Percentiles rank a stretch among this genome's conserved stretches.
phyloP scores from a whole-genome alignment of 2,797 vertebrate species.

The Chelon auratus region DNA sequence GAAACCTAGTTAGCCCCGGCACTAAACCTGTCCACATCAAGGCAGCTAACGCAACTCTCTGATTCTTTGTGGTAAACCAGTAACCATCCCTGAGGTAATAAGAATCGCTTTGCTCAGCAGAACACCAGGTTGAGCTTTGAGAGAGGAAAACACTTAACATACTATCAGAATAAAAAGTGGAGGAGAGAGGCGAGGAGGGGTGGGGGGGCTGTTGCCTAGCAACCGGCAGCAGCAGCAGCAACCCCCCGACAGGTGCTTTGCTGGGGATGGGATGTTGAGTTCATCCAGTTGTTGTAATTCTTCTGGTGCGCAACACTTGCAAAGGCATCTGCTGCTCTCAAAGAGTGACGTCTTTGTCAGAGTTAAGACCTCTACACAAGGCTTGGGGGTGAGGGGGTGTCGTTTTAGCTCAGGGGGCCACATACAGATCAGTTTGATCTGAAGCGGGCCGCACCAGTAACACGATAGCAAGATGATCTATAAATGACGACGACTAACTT shows the following conservation, averaged over 20 bases:
- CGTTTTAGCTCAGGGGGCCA: no score
- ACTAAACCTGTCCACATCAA: constrained; percentile 58
- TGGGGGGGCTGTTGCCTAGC: constrained; percentile 76
- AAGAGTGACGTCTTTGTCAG: constrained; percentile 1
- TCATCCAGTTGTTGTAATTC: constrained; percentile 53
- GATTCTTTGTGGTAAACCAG: constrained; percentile 27
- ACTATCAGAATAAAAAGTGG: constrained; percentile 37
- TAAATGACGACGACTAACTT: no score
- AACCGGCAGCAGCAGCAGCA: constrained; percentile 52
- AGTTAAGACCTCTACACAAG: background rate
- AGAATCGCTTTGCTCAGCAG: constrained; percentile 61
- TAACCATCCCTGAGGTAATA: constrained; percentile 46
- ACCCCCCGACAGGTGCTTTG: constrained; percentile 72
- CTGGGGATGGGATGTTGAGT: constrained; percentile 55
- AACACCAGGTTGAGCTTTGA: constrained; percentile 46
- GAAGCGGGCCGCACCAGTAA: no score
- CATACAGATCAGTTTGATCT: no score
- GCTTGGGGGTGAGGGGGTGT: no score
- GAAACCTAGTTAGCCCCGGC: constrained; percentile 52
- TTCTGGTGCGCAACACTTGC: constrained; percentile 22
- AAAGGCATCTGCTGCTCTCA: constrained; percentile 24
- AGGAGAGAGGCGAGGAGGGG: constrained; percentile 37
- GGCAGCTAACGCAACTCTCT: constrained; percentile 29
- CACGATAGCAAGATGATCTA: no score
- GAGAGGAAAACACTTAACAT: constrained; percentile 7